phyloP scores from a whole-genome alignment of 2,113 vertebrate species.

The Neotragus moschatus region DNA sequence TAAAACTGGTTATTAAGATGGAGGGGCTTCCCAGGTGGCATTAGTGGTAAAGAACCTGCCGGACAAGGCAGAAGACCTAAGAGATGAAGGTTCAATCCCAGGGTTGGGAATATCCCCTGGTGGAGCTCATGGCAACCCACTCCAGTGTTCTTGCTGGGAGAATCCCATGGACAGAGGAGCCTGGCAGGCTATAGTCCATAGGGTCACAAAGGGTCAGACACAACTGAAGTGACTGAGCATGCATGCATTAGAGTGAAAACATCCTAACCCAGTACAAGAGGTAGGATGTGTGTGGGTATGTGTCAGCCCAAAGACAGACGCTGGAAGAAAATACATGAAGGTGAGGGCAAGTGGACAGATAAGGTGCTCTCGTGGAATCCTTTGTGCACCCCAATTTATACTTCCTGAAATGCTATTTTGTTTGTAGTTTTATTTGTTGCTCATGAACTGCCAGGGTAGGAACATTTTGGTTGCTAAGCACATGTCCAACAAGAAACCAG shows the following conservation, averaged over 20 bases:
- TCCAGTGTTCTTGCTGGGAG: background rate
- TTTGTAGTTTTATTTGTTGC: background rate
- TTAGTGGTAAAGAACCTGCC: background rate
- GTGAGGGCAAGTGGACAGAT: background rate
- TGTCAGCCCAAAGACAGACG: background rate
- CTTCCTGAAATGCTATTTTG: background rate
- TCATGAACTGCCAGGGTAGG: background rate
- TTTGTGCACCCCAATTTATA: background rate
- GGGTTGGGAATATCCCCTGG: background rate
- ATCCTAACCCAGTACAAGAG: background rate
- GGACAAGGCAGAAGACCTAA: background rate
- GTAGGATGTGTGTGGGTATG: accelerated
- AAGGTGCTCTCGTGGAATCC: background rate
- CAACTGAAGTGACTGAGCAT: background rate
- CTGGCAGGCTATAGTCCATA: background rate
- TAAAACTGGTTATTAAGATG: background rate
- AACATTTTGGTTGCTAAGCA: background rate
- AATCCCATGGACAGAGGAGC: background rate
- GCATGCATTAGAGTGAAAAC: background rate
- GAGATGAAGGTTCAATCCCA: background rate
- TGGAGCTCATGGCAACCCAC: background rate
- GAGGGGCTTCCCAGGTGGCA: background rate
- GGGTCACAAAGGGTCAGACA: background rate
- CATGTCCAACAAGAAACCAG: background rate
- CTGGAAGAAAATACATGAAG: background rate